These are phyloP conservation scores for Porites lutea DNA, from an alignment of 64 coral and sea anemone genomes.

Conservation along the genomic window DNA sequence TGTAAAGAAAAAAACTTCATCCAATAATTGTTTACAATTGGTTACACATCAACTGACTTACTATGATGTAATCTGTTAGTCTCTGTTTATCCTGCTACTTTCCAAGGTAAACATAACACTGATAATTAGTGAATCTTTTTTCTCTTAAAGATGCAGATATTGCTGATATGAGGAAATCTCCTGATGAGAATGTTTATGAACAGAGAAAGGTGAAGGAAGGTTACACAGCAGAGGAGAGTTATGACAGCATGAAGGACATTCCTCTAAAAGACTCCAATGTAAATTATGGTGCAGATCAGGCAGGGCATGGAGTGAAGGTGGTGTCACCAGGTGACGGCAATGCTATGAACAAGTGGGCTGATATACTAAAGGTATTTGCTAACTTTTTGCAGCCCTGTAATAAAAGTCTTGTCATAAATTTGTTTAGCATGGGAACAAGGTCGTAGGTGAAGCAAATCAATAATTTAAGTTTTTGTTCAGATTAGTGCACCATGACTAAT, in stretches of 20 bases:
- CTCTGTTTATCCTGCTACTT: too few relatives aligned
- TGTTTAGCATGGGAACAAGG: too few relatives aligned
- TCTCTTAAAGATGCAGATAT: not conserved
- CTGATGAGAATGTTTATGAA: not conserved
- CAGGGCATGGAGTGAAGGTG: not conserved
- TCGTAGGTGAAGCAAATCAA: too few relatives aligned
- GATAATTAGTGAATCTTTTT: not conserved
- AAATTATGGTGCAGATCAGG: not conserved
- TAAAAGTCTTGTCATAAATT: not conserved
- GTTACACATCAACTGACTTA: too few relatives aligned
- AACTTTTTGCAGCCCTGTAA: not conserved
- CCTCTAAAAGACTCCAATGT: slow-evolving; percentile 2
- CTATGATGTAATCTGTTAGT: too few relatives aligned
- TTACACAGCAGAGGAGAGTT: too few relatives aligned
- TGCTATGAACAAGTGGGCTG: not conserved
- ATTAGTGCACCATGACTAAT: too few relatives aligned
- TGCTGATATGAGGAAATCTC: not conserved
- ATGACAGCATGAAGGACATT: not conserved
- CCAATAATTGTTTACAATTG: too few relatives aligned
- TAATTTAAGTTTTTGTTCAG: too few relatives aligned
- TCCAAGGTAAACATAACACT: too few relatives aligned
- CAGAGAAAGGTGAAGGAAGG: not conserved
- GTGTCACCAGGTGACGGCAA: not conserved
- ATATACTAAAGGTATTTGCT: slow-evolving; percentile 9
- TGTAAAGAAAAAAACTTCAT: too few relatives aligned